Conservation (phyloP, 2,888 invertebrate genomes). For the Dolichopus griseipennis region DNA sequence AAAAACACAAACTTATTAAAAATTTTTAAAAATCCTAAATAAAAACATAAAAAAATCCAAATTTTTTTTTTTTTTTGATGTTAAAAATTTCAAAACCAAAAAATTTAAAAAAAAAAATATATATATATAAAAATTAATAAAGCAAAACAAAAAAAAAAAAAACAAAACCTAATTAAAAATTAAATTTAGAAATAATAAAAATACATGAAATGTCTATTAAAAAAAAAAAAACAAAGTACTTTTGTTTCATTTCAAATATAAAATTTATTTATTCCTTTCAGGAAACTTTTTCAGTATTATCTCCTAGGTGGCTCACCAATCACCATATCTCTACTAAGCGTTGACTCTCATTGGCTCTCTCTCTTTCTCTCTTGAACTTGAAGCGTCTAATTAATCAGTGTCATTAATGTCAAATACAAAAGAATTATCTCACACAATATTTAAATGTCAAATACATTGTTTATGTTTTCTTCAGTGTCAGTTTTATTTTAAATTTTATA, state of each 20-base stretch:
- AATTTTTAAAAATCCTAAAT: slow-evolving; percentile 21
- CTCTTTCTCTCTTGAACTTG: too few species aligned
- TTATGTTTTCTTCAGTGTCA: too few species aligned
- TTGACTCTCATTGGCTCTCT: too few species aligned
- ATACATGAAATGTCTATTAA: slow-evolving; percentile 15
- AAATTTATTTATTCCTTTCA: too few species aligned
- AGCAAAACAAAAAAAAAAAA: slow-evolving; percentile 16
- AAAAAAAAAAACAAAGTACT: slow-evolving; percentile 18
- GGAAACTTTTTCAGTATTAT: slow-evolving; percentile 12
- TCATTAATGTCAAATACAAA: too few species aligned
- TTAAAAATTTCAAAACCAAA: slow-evolving; percentile 20
- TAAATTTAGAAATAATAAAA: slow-evolving; percentile 15
- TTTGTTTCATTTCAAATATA: slow-evolving; percentile 15
- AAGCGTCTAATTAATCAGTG: too few species aligned
- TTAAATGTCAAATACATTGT: too few species aligned
- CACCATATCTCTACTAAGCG: too few species aligned
- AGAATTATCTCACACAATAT: too few species aligned
- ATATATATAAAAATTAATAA: slow-evolving; percentile 12
- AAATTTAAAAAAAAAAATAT: slow-evolving; percentile 16
- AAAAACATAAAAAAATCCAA: slow-evolving; percentile 21
- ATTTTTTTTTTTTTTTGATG: slow-evolving; percentile 23
- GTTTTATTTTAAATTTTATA: too few species aligned
- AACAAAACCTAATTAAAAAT: slow-evolving; percentile 16
- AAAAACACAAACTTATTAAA: slow-evolving; percentile 17
- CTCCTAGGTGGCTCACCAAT: too few species aligned